Evolutionary conservation across 2,113 vertebrate genomes (phyloP).

Genomic region (Dolichallabes microphthalmus): DNA sequence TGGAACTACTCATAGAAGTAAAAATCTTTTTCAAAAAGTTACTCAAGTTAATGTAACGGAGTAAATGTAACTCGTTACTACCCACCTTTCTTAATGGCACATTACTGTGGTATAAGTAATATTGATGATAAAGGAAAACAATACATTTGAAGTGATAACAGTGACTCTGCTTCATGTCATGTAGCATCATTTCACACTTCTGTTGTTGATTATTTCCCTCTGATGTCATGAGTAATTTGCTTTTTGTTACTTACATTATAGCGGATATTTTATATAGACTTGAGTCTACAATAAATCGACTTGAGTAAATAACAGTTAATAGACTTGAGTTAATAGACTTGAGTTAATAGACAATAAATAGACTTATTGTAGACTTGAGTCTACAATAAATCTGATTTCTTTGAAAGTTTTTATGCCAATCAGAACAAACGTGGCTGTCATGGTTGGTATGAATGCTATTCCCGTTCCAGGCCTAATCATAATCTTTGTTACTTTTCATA

Average conservation of each 20-base stretch:
- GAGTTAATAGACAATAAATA: too few species aligned
- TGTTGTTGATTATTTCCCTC: not conserved
- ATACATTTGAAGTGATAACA: not conserved
- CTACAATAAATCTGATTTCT: not conserved
- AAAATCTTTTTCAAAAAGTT: too few species aligned
- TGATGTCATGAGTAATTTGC: not conserved
- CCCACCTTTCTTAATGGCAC: not conserved
- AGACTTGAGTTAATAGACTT: too few species aligned
- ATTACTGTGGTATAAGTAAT: not conserved
- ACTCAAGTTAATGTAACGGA: too few species aligned
- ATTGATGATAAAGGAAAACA: not conserved
- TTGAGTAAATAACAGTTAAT: too few species aligned
- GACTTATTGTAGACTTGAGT: too few species aligned
- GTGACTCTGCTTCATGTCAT: not conserved
- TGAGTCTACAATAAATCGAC: too few species aligned
- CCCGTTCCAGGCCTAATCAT: not conserved
- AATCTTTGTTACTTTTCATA: slow-evolving; percentile 12
- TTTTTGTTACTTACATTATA: not conserved
- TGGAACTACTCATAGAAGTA: too few species aligned
- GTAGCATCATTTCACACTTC: not conserved
- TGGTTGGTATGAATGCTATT: not conserved
- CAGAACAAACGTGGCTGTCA: not conserved
- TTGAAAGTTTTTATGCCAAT: not conserved
- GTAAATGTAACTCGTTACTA: too few species aligned
- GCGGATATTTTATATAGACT: not conserved